A percentile compares a stretch with the other conserved stretches of the same genome.
phyloP scores from a whole-genome alignment of 2,113 vertebrate genomes.

The Saccopteryx bilineata region DNA sequence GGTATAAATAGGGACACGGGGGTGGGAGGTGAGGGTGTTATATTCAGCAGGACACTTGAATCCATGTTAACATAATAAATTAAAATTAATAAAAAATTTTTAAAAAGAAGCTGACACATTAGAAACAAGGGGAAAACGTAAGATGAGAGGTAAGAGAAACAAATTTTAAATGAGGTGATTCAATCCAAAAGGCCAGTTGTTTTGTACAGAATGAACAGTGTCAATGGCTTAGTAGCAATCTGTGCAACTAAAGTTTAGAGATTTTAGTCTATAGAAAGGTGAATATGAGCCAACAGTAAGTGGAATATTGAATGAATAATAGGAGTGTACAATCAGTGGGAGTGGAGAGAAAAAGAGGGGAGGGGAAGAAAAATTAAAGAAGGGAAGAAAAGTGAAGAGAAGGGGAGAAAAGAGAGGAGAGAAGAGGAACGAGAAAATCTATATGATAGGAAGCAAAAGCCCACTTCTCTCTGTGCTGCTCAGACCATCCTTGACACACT shows the following conservation, averaged over 20 bases:
- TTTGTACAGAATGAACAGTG: neutral
- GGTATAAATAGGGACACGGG: too few species aligned
- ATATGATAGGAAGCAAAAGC: neutral
- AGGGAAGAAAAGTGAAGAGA: neutral
- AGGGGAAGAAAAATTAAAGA: neutral
- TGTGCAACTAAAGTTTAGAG: neutral
- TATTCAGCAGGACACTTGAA: too few species aligned
- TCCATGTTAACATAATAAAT: too few species aligned
- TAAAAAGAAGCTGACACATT: neutral
- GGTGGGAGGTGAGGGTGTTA: too few species aligned
- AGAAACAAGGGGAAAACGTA: neutral
- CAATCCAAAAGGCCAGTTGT: neutral
- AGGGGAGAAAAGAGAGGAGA: neutral
- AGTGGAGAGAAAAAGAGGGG: neutral
- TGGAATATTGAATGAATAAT: neutral
- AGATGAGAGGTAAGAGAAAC: slow-evolving; percentile 43
- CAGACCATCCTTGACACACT: neutral
- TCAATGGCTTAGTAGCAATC: neutral
- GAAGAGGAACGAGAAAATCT: neutral
- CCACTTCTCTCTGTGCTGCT: neutral
- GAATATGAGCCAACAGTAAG: neutral
- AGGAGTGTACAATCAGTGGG: neutral
- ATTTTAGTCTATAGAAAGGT: slow-evolving; percentile 15
- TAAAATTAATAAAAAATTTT: too few species aligned
- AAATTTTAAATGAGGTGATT: neutral